Evolutionary conservation across 2,888 invertebrate genomes (phyloP).

Genomic region (Pseudolycoriella hygida): DNA sequence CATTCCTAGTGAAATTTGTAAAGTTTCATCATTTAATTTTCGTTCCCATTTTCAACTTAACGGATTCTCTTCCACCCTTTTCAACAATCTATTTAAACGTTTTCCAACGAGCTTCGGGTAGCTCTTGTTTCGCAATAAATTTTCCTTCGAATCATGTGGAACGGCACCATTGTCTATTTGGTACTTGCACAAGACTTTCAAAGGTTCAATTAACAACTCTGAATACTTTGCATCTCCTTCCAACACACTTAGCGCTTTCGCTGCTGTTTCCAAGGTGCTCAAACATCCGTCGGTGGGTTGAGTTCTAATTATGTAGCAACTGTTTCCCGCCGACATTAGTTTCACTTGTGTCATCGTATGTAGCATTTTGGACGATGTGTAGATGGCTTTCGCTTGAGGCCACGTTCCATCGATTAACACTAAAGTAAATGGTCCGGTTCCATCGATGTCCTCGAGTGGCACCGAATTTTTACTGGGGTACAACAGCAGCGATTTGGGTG

Average conservation of each 20-base stretch:
- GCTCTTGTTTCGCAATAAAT: constrained; percentile 56
- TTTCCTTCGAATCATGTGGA: constrained; percentile 84
- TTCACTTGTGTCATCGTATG: constrained; percentile 66
- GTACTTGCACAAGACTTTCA: constrained; percentile 68
- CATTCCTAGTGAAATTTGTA: too few species aligned
- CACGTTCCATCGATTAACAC: constrained; percentile 86
- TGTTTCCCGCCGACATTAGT: constrained; percentile 48
- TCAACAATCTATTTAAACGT: constrained; percentile 43
- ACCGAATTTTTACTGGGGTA: constrained; percentile 65
- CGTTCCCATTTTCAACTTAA: background rate
- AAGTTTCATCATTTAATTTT: too few species aligned
- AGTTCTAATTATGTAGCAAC: constrained; percentile 82
- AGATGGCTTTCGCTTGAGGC: constrained; percentile 89
- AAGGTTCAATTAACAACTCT: constrained; percentile 52
- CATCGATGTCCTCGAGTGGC: constrained; percentile 39
- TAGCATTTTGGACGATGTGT: constrained; percentile 59
- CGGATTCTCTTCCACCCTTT: constrained; percentile 16
- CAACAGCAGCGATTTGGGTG: constrained; percentile 52
- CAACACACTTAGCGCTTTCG: constrained; percentile 56
- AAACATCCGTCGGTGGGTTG: constrained; percentile 84
- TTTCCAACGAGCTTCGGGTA: constrained; percentile 69
- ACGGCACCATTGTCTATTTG: constrained; percentile 85
- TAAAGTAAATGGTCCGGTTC: constrained; percentile 46
- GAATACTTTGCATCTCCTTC: constrained; percentile 48
- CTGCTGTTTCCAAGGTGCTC: constrained; percentile 78